phyloP scores from a whole-genome alignment of 2,113 vertebrate genomes.

The Melanerpes aurifrons region DNA sequence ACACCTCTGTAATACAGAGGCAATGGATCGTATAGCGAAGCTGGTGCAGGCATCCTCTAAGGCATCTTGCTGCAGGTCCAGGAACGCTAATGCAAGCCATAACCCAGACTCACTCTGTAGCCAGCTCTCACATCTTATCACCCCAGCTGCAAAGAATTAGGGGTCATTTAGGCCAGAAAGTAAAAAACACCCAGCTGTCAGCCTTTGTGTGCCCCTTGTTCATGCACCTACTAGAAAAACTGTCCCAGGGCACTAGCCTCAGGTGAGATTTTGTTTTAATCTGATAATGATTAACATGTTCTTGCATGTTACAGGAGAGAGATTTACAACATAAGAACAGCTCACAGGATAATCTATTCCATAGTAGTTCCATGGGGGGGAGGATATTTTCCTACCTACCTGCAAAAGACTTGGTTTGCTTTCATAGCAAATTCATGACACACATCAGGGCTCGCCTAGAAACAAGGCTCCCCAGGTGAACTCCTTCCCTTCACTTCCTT shows the following conservation, averaged over 20 bases:
- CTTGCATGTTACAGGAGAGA: background rate
- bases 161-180: background rate
- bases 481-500: background rate
- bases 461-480: background rate
- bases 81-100: background rate
- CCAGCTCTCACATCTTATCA: background rate
- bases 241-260: background rate
- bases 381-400: background rate
- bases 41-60: background rate
- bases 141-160: background rate
- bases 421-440: accelerated
- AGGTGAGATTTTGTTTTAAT: background rate
- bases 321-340: background rate
- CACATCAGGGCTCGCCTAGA: background rate
- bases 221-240: background rate
- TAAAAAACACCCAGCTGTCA: background rate
- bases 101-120: background rate
- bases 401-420: background rate
- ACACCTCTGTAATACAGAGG: background rate
- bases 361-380: background rate
- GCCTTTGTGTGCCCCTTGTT: background rate
- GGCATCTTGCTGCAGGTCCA: background rate
- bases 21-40: background rate
- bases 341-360: background rate
- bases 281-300: background rate